phyloP scores from a whole-genome alignment of 1,140 invertebrate species.

The Copidosoma floridanum region DNA sequence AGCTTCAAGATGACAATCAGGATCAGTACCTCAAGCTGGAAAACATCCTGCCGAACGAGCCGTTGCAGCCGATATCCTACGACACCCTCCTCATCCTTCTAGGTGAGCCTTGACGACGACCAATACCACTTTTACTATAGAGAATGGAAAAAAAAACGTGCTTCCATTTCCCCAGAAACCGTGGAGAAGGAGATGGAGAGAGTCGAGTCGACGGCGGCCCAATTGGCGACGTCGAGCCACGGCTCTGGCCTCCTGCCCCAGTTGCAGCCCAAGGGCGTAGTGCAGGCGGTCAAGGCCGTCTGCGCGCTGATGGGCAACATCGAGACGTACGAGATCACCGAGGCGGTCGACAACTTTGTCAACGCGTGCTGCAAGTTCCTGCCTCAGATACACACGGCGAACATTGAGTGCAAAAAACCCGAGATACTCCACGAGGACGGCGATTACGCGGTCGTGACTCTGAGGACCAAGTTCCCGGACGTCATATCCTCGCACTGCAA shows the following conservation, averaged over 20 bases:
- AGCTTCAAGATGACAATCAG: slow-evolving; percentile 72
- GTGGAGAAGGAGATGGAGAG: slow-evolving; percentile 79
- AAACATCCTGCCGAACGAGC: slow-evolving; percentile 73
- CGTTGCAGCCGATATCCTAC: slow-evolving; percentile 70
- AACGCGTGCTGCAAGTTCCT: slow-evolving; percentile 61
- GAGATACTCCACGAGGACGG: slow-evolving; percentile 62
- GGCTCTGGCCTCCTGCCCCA: slow-evolving; percentile 52
- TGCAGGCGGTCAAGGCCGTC: slow-evolving; percentile 90
- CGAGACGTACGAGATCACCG: slow-evolving; percentile 80
- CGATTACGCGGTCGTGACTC: slow-evolving; percentile 63
- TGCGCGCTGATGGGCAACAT: slow-evolving; percentile 83
- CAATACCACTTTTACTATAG: background rate
- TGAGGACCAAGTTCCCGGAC: slow-evolving; percentile 59
- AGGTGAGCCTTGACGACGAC: slow-evolving; percentile 52
- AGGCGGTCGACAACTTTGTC: slow-evolving; percentile 71
- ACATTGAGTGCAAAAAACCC: slow-evolving; percentile 58
- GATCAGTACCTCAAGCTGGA: slow-evolving; percentile 70
- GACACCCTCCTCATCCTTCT: slow-evolving; percentile 77
- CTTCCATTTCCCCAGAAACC: slow-evolving; percentile 61
- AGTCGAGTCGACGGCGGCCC: slow-evolving; percentile 65
- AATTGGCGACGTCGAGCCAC: slow-evolving; percentile 56
- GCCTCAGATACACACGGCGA: slow-evolving; percentile 52
- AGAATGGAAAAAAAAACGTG: background rate
- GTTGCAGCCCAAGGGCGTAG: slow-evolving; percentile 64
- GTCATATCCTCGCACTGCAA: slow-evolving; percentile 65